Evolutionary conservation across 2,113 vertebrate genomes (phyloP).

Genomic region (Silurus asotus): DNA sequence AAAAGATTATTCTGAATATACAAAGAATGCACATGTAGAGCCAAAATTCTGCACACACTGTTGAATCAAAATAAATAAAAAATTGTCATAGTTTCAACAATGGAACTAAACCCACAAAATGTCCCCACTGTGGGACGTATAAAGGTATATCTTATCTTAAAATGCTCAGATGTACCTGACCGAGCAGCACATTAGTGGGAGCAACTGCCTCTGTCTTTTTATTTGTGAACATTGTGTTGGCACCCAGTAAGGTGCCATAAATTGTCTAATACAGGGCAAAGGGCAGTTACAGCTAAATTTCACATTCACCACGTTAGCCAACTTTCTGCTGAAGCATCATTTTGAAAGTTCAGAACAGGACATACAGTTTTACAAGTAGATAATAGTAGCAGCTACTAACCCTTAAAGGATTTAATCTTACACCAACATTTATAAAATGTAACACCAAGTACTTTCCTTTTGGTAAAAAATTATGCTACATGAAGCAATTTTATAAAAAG

Average conservation of each 20-base stretch:
- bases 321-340: not conserved
- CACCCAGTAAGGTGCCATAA: not conserved
- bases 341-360: not conserved
- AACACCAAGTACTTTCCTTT: not conserved
- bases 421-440: not conserved
- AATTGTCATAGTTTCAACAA: not conserved
- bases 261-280: not conserved
- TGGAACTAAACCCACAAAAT: not conserved
- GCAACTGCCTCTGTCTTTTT: not conserved
- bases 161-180: not conserved
- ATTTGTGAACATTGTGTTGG: constrained; percentile 1
- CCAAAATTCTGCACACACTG: not conserved
- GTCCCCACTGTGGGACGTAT: too few species aligned
- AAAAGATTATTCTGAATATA: not conserved
- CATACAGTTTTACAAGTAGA: not conserved
- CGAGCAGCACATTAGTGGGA: not conserved
- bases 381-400: not conserved
- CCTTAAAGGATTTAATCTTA: not conserved
- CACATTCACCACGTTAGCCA: not conserved
- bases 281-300: not conserved
- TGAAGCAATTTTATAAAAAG: not conserved
- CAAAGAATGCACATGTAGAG: not conserved
- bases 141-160: too few species aligned
- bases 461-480: not conserved
- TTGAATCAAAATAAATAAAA: not conserved